A percentile compares a stretch with the other conserved stretches of the same genome.
phyloP scores from a whole-genome alignment of 1,140 invertebrate genomes.

The Aphaenogaster floridana region DNA sequence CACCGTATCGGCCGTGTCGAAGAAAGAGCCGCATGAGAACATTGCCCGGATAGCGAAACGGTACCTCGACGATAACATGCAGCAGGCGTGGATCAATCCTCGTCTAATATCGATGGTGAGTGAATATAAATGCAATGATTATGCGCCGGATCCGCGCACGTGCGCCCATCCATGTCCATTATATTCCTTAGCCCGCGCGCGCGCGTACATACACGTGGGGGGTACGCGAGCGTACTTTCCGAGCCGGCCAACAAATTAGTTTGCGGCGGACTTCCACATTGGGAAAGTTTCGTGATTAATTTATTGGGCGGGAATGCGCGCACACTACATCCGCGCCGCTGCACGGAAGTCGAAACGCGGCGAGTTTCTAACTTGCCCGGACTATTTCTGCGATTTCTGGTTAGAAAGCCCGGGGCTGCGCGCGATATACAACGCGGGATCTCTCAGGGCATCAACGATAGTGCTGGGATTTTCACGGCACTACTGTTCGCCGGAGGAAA shows the following conservation, averaged over 20 bases:
- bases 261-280: constrained; percentile 22
- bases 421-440: constrained; percentile 19
- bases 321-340: constrained; percentile 6
- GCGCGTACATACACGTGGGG: background rate
- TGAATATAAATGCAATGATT: constrained; percentile 76
- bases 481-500: constrained; percentile 19
- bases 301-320: constrained; percentile 19
- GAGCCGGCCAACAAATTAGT: constrained; percentile 65
- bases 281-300: constrained; percentile 63
- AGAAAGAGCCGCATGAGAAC: constrained; percentile 83
- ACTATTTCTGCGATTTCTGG: constrained; percentile 53
- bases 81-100: constrained; percentile 89
- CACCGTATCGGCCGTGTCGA: constrained; percentile 69
- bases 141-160: constrained; percentile 43
- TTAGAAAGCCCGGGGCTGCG: background rate
- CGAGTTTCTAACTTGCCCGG: constrained; percentile 45
- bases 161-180: constrained; percentile 15
- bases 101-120: constrained; percentile 88
- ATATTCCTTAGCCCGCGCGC: constrained; percentile 3
- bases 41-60: constrained; percentile 83
- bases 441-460: constrained; percentile 29
- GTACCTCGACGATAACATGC: constrained; percentile 88
- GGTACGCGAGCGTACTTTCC: constrained; percentile 55
- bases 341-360: constrained; percentile 53
- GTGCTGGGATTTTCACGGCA: constrained; percentile 25